Percentiles rank a stretch among this genome's conserved stretches.
These are phyloP conservation scores for Fulica atra DNA, from an alignment of 2,113 vertebrate genomes.

Conservation along the genomic window DNA sequence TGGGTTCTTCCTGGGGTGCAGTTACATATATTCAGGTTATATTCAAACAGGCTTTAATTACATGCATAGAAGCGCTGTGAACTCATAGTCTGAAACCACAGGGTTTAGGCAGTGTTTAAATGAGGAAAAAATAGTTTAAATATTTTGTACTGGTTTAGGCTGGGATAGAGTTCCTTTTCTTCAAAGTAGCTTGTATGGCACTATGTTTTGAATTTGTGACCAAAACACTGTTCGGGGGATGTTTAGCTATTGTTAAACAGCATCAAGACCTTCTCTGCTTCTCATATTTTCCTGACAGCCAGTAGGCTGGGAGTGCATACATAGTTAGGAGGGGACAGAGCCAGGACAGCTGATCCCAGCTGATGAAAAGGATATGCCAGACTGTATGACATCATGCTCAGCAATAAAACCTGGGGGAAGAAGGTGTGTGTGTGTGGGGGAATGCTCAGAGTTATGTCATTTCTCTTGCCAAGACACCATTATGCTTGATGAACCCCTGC, in stretches of 20 bases:
- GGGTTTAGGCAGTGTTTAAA: background rate
- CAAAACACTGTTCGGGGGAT: background rate
- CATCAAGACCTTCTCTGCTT: background rate
- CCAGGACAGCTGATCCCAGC: background rate
- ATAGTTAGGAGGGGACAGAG: background rate
- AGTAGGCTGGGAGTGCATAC: background rate
- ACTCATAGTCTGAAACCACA: background rate
- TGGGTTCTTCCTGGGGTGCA: background rate
- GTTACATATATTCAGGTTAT: background rate
- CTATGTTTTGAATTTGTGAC: background rate
- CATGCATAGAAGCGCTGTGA: background rate
- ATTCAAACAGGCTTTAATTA: background rate
- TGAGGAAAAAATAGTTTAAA: background rate
- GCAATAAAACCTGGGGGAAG: background rate
- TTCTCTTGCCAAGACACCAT: background rate
- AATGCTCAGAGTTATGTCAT: background rate
- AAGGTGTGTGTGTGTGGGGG: no score
- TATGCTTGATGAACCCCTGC: rapidly evolving
- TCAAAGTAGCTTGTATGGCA: background rate
- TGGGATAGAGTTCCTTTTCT: background rate
- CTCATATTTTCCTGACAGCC: rapidly evolving
- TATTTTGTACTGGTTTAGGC: background rate
- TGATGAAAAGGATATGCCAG: background rate
- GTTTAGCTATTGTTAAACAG: background rate
- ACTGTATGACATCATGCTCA: rapidly evolving